Evolutionary conservation across 2,113 vertebrate genomes (phyloP).

Genomic region (Illadopsis cleaveri): DNA sequence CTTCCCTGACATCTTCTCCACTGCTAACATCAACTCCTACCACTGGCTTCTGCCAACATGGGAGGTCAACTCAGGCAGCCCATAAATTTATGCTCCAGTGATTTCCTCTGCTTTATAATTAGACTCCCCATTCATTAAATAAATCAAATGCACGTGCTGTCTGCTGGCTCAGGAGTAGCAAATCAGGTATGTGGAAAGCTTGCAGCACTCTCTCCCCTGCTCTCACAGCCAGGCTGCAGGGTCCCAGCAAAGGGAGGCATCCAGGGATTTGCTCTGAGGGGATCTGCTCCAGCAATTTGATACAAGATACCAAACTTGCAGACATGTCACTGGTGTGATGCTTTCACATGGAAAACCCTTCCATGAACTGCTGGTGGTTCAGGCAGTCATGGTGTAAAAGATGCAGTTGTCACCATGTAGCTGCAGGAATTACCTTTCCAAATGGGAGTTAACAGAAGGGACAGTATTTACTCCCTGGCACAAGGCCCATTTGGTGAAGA

Average conservation of each 20-base stretch:
- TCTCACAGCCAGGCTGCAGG: not conserved
- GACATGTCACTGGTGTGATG: not conserved
- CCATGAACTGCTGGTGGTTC: not conserved
- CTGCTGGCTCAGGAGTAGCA: not conserved
- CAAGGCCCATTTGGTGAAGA: not conserved
- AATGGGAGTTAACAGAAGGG: not conserved
- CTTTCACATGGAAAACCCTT: not conserved
- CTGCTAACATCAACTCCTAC: not conserved
- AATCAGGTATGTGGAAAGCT: not conserved
- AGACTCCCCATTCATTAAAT: not conserved
- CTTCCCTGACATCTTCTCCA: not conserved
- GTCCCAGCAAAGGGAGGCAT: not conserved
- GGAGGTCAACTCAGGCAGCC: not conserved
- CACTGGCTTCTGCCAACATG: not conserved
- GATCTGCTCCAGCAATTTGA: not conserved
- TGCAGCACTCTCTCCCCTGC: not conserved
- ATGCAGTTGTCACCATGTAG: not conserved
- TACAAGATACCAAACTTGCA: not conserved
- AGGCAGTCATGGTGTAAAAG: not conserved
- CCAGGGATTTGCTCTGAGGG: not conserved
- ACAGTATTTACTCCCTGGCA: not conserved
- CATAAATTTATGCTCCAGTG: not conserved
- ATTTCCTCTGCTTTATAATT: constrained; percentile 5
- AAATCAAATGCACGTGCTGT: not conserved
- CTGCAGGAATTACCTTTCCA: not conserved